phyloP scores from a whole-genome alignment of 2,888 invertebrate species.

The Heliconius erato region DNA sequence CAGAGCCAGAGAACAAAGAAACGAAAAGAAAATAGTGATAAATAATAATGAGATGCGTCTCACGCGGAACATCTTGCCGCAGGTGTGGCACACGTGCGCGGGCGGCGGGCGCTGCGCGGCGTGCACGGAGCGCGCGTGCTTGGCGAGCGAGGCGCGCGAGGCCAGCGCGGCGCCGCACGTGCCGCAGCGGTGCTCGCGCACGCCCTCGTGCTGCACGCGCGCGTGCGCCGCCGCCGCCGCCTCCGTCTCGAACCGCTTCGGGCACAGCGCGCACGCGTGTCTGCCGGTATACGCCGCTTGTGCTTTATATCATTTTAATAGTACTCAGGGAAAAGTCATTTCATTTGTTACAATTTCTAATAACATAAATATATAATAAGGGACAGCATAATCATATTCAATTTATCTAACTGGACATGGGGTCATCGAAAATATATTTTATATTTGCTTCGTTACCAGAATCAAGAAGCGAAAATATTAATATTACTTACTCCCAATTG shows the following conservation, averaged over 20 bases:
- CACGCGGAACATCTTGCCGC: constrained; percentile 76
- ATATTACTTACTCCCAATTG: too few relatives aligned
- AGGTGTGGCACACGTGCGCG: constrained; percentile 72
- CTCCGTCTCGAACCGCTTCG: constrained; percentile 63
- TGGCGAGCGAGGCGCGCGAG: constrained; percentile 63
- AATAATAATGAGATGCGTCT: constrained; percentile 37
- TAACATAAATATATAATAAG: too few relatives aligned
- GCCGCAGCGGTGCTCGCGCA: constrained; percentile 68
- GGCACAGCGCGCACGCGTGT: constrained; percentile 66
- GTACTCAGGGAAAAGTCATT: too few relatives aligned
- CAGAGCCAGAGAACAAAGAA: too few relatives aligned
- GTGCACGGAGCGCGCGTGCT: constrained; percentile 70
- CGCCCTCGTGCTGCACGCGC: constrained; percentile 73
- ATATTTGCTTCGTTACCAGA: too few relatives aligned
- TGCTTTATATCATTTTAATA: too few relatives aligned
- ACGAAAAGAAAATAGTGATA: too few relatives aligned
- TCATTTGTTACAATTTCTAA: too few relatives aligned
- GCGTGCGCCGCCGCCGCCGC: constrained; percentile 61
- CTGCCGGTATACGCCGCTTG: constrained; percentile 53
- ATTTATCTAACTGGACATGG: too few relatives aligned
- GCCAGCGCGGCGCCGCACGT: constrained; percentile 79
- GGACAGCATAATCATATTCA: too few relatives aligned
- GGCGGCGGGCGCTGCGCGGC: constrained; percentile 60
- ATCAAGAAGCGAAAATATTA: too few relatives aligned
- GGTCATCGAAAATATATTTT: too few relatives aligned